Base-by-base conservation (phyloP, 2,888 invertebrate species). In the Ormyrus thymus region DNA sequence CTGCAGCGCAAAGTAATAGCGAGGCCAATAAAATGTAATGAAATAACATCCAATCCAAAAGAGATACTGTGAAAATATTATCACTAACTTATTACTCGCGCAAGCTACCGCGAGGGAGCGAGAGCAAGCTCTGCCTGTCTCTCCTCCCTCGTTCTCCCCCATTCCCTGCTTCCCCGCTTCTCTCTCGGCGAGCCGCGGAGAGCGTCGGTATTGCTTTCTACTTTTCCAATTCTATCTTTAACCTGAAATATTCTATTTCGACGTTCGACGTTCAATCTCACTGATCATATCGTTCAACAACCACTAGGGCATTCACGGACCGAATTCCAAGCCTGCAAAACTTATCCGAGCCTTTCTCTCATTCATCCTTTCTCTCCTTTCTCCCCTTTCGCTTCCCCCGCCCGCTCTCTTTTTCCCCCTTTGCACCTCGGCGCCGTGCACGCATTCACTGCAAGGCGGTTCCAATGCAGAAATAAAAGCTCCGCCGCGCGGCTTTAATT, bases 11-110 rank as follows among this genome's bases (percentile, higher is more conserved):
- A 86, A 87, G 87, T 86, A 87, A 87, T 87, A 86, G 86, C 85
- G 85, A 85, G 85, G 86, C 86, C 86, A 87, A 87, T 87, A 87
- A 87, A 88, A 88, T 88, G 86, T 87, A 88, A 88, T 88, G 88
- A 87, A 88, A 87, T 87, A 87, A 88, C 86, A 86, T 87, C 86
- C 88, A 88, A 87, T 87, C 86, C 88, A 85, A 84, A 86, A 85
- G 87, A 86, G 88, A 88, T 88, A 88, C 88, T 89, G 87, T 87
- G 88, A 89, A 88, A 89, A 89, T 89, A 89, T 89, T 89, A 89
- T 89, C 88, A 87, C 89, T 88, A 89, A 89, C 88, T 89, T 89
- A 88, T 88, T 87, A 87, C 87, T 87, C 84, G 86, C 81, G 71
- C 61, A 13, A 51, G 77, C 76, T 73, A 56, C 61, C 61, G 68